phyloP scores from a whole-genome alignment of 2,113 vertebrate genomes.

The Tamias sibiricus region DNA sequence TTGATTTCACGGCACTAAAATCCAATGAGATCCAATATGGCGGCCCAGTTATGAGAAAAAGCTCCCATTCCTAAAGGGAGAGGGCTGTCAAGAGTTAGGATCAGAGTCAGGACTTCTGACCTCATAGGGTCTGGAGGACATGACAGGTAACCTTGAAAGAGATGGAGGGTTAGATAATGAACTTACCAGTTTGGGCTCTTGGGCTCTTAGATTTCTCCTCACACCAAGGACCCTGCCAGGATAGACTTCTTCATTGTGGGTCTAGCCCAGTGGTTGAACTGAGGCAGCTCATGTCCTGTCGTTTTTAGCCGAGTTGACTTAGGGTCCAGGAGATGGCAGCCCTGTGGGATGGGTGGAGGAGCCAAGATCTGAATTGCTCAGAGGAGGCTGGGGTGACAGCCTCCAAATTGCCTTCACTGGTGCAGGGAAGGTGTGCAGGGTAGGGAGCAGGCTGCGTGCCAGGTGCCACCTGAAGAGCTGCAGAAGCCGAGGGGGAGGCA shows the following conservation, averaged over 20 bases:
- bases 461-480: background rate
- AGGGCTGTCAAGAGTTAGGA: background rate
- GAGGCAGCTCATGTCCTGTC: background rate
- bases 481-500: constrained; percentile 26
- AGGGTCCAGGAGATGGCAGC: background rate
- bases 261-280: background rate
- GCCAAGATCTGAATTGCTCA: background rate
- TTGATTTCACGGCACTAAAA: background rate
- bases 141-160: background rate
- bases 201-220: background rate
- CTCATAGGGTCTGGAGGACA: background rate
- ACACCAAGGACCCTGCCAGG: background rate
- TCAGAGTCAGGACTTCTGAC: background rate
- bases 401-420: background rate
- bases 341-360: background rate
- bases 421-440: background rate
- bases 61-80: background rate
- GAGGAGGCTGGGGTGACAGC: background rate
- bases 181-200: background rate
- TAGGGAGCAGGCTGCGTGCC: background rate
- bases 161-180: background rate
- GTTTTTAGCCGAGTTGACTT: background rate
- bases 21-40: background rate
- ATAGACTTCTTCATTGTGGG: background rate
- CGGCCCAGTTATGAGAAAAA: background rate